Evolutionary conservation across 2,113 vertebrate genomes (phyloP).

Genomic region (Barnardius zonarius): DNA sequence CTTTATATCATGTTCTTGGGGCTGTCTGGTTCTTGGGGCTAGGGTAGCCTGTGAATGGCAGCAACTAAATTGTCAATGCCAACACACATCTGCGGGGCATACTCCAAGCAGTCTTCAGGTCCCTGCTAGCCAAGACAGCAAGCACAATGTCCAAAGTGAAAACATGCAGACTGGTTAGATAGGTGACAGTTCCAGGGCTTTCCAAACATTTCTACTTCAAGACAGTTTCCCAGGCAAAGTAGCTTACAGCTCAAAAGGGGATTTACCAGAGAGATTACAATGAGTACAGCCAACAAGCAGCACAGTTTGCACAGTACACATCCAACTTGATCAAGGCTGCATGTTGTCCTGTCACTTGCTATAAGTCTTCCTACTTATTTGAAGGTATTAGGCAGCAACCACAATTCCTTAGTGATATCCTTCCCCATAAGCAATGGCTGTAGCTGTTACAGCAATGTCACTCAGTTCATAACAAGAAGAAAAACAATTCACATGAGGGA

Average conservation of each 20-base stretch:
- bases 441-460: not conserved
- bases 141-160: not conserved
- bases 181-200: slow-evolving; percentile 10
- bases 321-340: not conserved
- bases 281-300: rapidly evolving
- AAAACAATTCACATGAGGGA: not conserved
- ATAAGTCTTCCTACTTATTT: not conserved
- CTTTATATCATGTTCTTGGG: not conserved
- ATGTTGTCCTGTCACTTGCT: not conserved
- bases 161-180: not conserved
- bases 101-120: not conserved
- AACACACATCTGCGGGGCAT: not conserved
- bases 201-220: not conserved
- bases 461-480: not conserved
- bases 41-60: not conserved
- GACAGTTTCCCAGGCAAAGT: not conserved
- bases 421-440: not conserved
- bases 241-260: not conserved
- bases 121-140: not conserved
- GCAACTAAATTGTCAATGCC: not conserved
- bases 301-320: not conserved
- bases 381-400: not conserved
- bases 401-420: not conserved
- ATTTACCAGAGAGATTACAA: slow-evolving; percentile 2
- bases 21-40: not conserved